A percentile compares a stretch with the other conserved stretches of the same genome.
These are phyloP conservation scores for Orientallactaga sibirica DNA, from an alignment of 2,797 vertebrate genomes.

Conservation along the genomic window DNA sequence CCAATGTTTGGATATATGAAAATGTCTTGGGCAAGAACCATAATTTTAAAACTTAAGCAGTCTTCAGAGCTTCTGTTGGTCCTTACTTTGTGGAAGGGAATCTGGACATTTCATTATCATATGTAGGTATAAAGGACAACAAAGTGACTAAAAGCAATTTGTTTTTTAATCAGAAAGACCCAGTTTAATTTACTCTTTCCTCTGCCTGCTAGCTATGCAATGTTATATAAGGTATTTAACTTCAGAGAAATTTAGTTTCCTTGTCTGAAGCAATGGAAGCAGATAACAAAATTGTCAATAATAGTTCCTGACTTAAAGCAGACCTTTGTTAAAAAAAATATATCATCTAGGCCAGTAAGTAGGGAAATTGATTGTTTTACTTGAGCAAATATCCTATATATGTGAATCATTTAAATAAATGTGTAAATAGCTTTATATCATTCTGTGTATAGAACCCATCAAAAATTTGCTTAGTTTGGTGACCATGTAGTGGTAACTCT, in stretches of 20 bases:
- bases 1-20: not conserved
- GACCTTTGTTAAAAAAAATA: not conserved
- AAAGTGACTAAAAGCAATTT: not conserved
- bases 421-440: not conserved
- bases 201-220: not conserved
- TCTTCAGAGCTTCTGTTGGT: not conserved
- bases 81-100: not conserved
- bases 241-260: not conserved
- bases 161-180: not conserved
- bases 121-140: not conserved
- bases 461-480: rapidly evolving
- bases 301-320: not conserved
- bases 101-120: not conserved
- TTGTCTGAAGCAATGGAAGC: not conserved
- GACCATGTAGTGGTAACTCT: not conserved
- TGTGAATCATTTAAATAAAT: not conserved
- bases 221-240: not conserved
- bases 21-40: not conserved
- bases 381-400: not conserved
- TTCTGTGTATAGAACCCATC: not conserved
- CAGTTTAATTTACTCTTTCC: not conserved
- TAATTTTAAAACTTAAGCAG: not conserved
- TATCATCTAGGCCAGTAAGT: not conserved
- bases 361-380: not conserved
- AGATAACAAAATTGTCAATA: not conserved